Base-by-base conservation (phyloP, 2,888 invertebrate species). In the Acleris holmiana region DNA sequence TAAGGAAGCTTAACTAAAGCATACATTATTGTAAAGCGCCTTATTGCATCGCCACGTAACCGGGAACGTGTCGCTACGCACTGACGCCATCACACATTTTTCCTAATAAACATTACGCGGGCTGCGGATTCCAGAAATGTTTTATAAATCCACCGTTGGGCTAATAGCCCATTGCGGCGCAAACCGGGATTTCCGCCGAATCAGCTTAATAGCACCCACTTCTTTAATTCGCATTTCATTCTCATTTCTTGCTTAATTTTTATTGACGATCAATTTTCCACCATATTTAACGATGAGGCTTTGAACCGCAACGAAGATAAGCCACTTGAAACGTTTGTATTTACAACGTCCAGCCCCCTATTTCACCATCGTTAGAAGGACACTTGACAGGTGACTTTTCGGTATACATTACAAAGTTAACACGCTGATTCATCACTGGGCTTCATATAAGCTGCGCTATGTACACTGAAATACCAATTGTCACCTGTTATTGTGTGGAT, bases 21-120 rank as follows among this genome's bases (percentile, higher is more conserved):
- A 25, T 29, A 29, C 29, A 25, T 25, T 29, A 7, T 25, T 29
- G 8, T n/a, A n/a, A n/a, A n/a, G 8, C 29, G 29, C 23, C n/a
- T 59, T 19, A 29, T 35, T 19, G 46, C 53, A 40, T 7, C 17
- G 47, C 61, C 65, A 76, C 76, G 77, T 80, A 77, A 78, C 76
- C 65, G 70, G 18, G 51, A 10, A 29, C 19, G 15, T 21, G 55
- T 44, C 44, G 68, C 68, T 72, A 76, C 76, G 71, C 72, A 73
- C 70, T 7, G 71, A 18, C 40, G 41, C 21, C 23, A 44, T 82
- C 79, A 80, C 69, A 76, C 86, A 85, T 88, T 88, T 88, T 88
- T 89, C 83, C 84, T 88, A 86, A 90, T 89, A 86, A 88, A 86
- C 81, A 80, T 87, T 84, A 86, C 84, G 81, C 79, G 73, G 75